phyloP scores from a whole-genome alignment of 2,797 vertebrate species.

The Myripristis murdjan region DNA sequence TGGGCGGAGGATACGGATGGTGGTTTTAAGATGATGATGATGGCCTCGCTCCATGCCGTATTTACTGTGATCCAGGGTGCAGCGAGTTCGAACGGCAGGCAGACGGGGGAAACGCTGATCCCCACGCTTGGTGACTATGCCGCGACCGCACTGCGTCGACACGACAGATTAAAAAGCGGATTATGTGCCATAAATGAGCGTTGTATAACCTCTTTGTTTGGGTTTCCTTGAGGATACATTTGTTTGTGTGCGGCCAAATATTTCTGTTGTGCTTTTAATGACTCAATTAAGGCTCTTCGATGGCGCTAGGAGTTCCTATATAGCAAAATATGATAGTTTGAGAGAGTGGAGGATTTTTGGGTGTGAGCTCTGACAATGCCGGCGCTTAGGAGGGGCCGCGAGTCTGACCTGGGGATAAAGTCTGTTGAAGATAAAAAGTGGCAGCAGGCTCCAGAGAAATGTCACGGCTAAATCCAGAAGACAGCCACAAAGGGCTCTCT shows the following conservation, averaged over 20 bases:
- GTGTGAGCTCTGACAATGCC: constrained; percentile 50
- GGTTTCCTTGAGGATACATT: constrained; percentile 19
- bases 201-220: constrained; percentile 52
- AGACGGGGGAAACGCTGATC: constrained; percentile 36
- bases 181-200: constrained; percentile 60
- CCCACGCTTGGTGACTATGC: constrained; percentile 5
- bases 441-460: constrained; percentile 69
- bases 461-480: constrained; percentile 78
- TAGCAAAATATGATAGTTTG: constrained; percentile 27
- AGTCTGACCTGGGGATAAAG: constrained; percentile 70
- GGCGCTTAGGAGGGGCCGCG: constrained; percentile 45
- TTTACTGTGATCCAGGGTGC: constrained; percentile 42
- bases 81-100: constrained; percentile 25
- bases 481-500: constrained; percentile 71
- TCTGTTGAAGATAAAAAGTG: constrained; percentile 66
- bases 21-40: constrained; percentile 34
- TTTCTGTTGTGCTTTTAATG: constrained; percentile 14
- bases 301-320: not conserved
- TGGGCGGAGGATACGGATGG: constrained; percentile 27
- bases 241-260: constrained; percentile 37
- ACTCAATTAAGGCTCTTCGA: constrained; percentile 30
- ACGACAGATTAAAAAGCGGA: constrained; percentile 69
- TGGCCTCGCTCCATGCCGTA: constrained; percentile 39
- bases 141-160: constrained; percentile 63
- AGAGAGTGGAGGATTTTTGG: constrained; percentile 29